Evolutionary conservation across 2,113 vertebrate genomes (phyloP).

Genomic region (Rhynchomys soricoides): DNA sequence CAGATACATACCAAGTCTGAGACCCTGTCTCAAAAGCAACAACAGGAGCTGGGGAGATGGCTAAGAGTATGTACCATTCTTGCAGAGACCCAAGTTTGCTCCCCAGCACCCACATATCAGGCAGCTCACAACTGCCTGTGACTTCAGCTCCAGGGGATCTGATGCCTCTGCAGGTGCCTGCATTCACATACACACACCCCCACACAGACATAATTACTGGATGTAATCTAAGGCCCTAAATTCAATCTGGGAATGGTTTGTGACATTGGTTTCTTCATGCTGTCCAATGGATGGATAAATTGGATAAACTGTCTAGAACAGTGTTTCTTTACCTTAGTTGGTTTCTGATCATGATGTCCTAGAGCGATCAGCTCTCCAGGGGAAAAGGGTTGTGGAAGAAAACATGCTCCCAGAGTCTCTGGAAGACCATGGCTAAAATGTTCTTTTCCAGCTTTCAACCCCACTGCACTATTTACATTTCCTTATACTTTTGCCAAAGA

Average conservation of each 20-base stretch:
- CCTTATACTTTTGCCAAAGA: neutral
- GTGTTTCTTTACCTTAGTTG: neutral
- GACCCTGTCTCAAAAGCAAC: neutral
- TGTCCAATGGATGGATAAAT: neutral
- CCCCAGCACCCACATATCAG: neutral
- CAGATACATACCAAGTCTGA: neutral
- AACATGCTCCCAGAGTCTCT: neutral
- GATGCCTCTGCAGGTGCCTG: neutral
- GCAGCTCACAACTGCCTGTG: neutral
- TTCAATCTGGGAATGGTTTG: neutral
- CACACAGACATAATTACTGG: neutral
- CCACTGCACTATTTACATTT: neutral
- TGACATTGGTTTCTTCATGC: neutral
- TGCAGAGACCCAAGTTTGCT: neutral
- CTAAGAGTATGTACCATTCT: neutral
- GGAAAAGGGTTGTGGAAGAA: neutral
- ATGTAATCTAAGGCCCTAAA: neutral
- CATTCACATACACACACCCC: neutral
- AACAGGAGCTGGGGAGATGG: neutral
- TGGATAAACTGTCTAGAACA: neutral
- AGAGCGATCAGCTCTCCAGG: neutral
- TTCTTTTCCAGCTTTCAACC: neutral
- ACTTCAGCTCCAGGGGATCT: neutral
- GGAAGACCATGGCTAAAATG: neutral
- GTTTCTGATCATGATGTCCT: neutral